Evolutionary conservation across 2,888 invertebrate genomes (phyloP), one percentile per base, ranked within the genome.

Genomic region (Brachyopa scutellaris): DNA sequence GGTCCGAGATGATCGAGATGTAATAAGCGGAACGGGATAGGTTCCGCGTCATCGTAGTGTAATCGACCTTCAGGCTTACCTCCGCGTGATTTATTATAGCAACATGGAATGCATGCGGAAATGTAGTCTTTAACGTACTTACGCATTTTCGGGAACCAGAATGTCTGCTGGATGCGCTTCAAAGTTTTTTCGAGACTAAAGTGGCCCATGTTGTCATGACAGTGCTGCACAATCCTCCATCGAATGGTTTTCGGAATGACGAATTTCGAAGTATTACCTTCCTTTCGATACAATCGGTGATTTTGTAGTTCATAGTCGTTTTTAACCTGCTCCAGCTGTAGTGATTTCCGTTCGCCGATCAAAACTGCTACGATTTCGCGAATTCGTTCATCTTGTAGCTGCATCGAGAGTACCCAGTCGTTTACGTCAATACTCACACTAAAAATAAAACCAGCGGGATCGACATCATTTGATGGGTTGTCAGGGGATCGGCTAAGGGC

Each of bases 381-480:
- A 6, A 84, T 26, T n/a, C 40, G 8, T 2, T 38, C 13, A 7
- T 86, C 84, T 11, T 83, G 78, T 2, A 69, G 40, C 47, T 85
- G 84, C 64, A 85, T 84, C 2, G 73, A 59, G 2, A 78, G 45
- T 7, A 84, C 31, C 84, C 85, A 86, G 42, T 85, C 83, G 2
- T 77, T 51, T 26, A 53, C 47, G 6, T 61, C 53, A 1, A 59
- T 53, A 4, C 19, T 36, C 1, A 78, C 23, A 8, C 76, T 72
- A 11, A 59, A n/a, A 23, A 57, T 40, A 26, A 8, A 11, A 23
- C 19, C 33, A 17, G 21, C 53, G 26, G 53, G 59, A 26, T n/a
- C n/a, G 19, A 23, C 47, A n/a, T 64, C 76, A 1, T 8, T 62
- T 8, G 77, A n/a, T 8, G 66, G 38, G 17, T 40, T 5, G 40